phyloP scores from a whole-genome alignment of 2,113 vertebrate species.

The Physeter macrocephalus region DNA sequence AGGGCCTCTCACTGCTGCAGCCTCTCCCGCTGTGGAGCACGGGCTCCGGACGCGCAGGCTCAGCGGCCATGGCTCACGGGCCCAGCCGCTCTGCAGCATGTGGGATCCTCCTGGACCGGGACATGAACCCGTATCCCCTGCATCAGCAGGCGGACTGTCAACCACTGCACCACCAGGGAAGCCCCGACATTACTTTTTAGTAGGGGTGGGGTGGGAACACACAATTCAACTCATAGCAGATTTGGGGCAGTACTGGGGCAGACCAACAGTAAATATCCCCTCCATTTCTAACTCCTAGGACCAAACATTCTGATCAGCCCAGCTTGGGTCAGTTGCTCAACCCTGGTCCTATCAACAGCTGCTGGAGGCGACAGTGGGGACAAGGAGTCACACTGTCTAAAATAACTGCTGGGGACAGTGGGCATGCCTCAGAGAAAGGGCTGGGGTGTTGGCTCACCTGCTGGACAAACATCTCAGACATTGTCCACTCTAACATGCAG shows the following conservation, averaged over 20 bases:
- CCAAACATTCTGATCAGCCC: not conserved
- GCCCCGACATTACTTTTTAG: not conserved
- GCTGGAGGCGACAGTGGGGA: not conserved
- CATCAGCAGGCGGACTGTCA: too few relatives aligned
- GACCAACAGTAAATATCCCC: not conserved
- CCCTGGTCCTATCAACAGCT: not conserved
- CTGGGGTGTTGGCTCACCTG: not conserved
- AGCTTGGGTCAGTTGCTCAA: not conserved
- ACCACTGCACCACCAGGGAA: too few relatives aligned
- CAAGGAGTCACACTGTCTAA: not conserved
- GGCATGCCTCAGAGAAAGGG: not conserved
- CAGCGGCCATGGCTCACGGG: too few relatives aligned
- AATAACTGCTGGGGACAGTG: not conserved
- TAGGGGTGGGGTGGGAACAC: accelerated
- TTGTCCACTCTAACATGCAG: not conserved
- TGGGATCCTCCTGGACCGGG: too few relatives aligned
- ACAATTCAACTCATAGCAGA: not conserved
- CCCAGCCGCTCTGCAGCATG: too few relatives aligned
- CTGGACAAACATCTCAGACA: not conserved
- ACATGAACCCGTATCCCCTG: too few relatives aligned
- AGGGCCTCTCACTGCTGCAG: too few relatives aligned
- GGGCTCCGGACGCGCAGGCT: too few relatives aligned
- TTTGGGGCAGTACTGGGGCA: not conserved
- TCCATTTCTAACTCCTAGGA: not conserved
- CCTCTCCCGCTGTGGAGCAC: too few relatives aligned